Evolutionary conservation across 2,113 vertebrate genomes (phyloP).

Genomic region (Ascaphus truei): DNA sequence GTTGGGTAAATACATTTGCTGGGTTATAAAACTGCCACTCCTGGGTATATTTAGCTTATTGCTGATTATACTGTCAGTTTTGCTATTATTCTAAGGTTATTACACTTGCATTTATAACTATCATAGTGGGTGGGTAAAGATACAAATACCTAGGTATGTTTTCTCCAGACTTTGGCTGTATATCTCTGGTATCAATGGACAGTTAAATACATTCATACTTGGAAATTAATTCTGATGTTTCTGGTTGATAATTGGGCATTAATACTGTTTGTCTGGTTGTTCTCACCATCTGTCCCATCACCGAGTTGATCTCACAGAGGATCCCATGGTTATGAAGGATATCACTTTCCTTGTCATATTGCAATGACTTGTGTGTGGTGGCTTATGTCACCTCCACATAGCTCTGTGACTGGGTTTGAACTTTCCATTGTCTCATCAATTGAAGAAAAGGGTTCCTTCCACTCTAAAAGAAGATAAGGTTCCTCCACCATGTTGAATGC

Average conservation of each 20-base stretch:
- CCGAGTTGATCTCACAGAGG: neutral
- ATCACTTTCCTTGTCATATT: too few relatives aligned
- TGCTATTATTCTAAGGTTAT: neutral
- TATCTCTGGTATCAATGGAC: neutral
- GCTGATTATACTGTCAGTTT: neutral
- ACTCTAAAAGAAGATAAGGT: too few relatives aligned
- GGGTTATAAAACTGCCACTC: neutral
- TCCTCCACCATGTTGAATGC: too few relatives aligned
- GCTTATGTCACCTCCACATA: too few relatives aligned
- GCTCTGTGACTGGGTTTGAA: too few relatives aligned
- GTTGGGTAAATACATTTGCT: neutral
- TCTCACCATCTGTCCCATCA: neutral
- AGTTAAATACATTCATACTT: neutral
- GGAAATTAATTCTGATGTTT: neutral
- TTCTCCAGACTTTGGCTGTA: neutral
- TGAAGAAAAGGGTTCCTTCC: too few relatives aligned
- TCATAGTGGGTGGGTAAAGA: neutral
- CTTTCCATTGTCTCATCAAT: too few relatives aligned
- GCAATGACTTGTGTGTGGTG: too few relatives aligned
- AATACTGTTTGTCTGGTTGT: neutral
- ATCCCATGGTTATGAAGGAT: neutral
- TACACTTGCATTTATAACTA: neutral
- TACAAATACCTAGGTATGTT: neutral
- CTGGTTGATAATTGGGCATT: neutral
- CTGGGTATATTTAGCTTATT: neutral